phyloP scores from a whole-genome alignment of 2,888 invertebrate species.

The Epiblema foenella region DNA sequence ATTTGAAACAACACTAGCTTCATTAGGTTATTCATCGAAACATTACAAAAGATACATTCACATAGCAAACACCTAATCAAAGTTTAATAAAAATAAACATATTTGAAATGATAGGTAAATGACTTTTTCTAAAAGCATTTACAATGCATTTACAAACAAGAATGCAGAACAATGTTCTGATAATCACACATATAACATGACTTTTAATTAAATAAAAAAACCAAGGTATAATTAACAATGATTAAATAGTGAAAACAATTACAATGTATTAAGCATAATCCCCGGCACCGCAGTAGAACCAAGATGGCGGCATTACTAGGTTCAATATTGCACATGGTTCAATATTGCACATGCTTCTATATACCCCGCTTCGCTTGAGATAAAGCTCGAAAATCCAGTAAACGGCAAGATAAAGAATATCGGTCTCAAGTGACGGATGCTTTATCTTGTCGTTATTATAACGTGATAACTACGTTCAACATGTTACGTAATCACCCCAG shows the following conservation, averaged over 20 bases:
- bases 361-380: neutral
- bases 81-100: neutral
- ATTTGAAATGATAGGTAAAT: neutral
- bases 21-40: neutral
- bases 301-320: neutral
- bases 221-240: conserved; percentile 3
- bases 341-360: too few species aligned
- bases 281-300: neutral
- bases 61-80: neutral
- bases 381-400: neutral
- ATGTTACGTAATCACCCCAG: too few species aligned
- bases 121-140: neutral
- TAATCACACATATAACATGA: neutral
- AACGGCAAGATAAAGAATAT: too few species aligned
- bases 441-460: too few species aligned
- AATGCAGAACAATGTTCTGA: neutral
- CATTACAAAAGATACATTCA: neutral
- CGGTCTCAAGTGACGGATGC: too few species aligned
- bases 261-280: neutral
- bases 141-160: conserved; percentile 2
- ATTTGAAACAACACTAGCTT: neutral
- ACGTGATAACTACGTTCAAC: too few species aligned
- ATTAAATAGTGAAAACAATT: conserved; percentile 14
- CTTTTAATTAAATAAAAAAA: neutral
- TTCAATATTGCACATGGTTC: neutral